Percentiles rank a stretch among this genome's conserved stretches.
Conservation (phyloP, 2,797 vertebrate species). For the Poecilia wingei region DNA sequence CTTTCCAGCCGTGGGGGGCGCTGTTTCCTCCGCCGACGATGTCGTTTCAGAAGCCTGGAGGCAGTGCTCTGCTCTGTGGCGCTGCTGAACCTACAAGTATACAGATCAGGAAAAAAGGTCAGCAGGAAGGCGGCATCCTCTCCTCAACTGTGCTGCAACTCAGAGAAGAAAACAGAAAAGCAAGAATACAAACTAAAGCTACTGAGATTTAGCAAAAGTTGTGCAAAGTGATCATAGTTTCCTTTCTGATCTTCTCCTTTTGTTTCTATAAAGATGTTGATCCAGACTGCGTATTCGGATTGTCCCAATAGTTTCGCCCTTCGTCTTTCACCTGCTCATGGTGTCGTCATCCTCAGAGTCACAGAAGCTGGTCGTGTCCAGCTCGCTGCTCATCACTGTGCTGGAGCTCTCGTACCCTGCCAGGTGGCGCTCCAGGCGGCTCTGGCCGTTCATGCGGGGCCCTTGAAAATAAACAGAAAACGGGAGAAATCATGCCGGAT, state of each 20-base stretch:
- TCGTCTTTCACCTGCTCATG: conserved; percentile 86
- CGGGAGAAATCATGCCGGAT: not conserved
- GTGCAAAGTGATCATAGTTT: not conserved
- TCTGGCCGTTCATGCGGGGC: conserved; percentile 86
- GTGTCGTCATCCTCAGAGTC: conserved; percentile 92
- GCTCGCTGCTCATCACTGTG: conserved; percentile 92
- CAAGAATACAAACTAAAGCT: not conserved
- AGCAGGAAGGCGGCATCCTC: no score
- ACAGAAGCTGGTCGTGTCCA: conserved; percentile 92
- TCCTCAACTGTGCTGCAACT: not conserved
- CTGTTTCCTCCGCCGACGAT: conserved; percentile 91
- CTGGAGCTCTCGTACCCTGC: conserved; percentile 92
- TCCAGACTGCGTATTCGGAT: not conserved
- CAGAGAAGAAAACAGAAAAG: not conserved
- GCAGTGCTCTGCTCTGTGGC: conserved; percentile 92
- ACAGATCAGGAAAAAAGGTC: not conserved
- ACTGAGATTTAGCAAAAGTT: not conserved
- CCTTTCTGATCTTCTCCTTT: not conserved
- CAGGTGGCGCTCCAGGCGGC: conserved; percentile 88
- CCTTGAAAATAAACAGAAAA: conserved; percentile 55
- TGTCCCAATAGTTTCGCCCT: not conserved
- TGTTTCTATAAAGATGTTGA: not conserved
- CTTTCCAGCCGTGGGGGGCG: conserved; percentile 89
- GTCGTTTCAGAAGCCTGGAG: conserved; percentile 90
- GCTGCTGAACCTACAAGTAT: conserved; percentile 86